phyloP scores from a whole-genome alignment of 2,797 vertebrate species.

The Tinamus major region DNA sequence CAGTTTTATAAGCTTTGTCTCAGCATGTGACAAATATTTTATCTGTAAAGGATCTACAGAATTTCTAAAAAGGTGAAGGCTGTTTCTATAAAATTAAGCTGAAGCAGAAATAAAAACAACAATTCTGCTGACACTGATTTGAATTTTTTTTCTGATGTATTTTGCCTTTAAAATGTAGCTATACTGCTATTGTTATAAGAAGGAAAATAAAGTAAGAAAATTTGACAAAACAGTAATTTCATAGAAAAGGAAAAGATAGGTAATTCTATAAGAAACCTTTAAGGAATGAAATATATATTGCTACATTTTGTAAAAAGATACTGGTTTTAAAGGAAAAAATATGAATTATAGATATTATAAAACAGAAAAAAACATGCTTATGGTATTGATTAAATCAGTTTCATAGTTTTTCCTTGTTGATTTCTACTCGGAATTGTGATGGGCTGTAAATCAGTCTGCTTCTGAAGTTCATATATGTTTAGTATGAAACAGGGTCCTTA shows the following conservation, averaged over 20 bases:
- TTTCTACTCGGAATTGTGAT: neutral
- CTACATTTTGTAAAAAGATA: neutral
- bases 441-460: neutral
- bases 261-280: neutral
- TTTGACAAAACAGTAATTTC: neutral
- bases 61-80: neutral
- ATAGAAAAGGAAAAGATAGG: neutral
- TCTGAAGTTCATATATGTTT: neutral
- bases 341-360: neutral
- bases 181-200: neutral
- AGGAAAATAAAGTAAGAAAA: neutral
- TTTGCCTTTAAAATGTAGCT: neutral
- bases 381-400: neutral
- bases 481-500: neutral
- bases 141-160: neutral
- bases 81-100: neutral
- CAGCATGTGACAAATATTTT: neutral
- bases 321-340: neutral
- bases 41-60: neutral
- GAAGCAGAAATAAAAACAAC: neutral
- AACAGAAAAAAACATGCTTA: neutral
- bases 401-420: neutral
- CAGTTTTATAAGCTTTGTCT: neutral
- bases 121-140: neutral
- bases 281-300: neutral